Evolutionary conservation across 2,113 vertebrate genomes (phyloP).

Genomic region (Asarcornis scutulata): DNA sequence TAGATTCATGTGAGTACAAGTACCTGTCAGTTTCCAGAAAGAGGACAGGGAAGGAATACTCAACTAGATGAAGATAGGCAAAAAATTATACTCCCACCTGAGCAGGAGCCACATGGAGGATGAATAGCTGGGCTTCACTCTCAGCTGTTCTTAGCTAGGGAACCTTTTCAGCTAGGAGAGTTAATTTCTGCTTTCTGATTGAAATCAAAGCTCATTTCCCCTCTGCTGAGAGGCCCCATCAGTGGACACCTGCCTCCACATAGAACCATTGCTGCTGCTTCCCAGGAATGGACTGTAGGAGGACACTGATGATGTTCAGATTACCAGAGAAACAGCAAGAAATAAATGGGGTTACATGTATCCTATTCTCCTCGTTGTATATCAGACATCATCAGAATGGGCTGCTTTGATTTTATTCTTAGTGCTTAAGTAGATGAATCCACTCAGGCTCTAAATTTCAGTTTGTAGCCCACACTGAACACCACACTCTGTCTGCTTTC

Average conservation of each 20-base stretch:
- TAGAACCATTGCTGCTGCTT: neutral
- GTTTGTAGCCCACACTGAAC: neutral
- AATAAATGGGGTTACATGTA: neutral
- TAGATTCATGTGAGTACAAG: neutral
- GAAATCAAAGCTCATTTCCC: neutral
- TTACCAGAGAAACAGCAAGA: neutral
- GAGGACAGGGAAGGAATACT: neutral
- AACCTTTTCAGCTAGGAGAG: neutral
- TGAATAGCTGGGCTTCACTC: neutral
- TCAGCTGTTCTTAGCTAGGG: neutral
- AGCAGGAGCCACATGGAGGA: neutral
- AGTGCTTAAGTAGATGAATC: neutral
- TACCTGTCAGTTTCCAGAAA: neutral
- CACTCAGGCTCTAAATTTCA: neutral
- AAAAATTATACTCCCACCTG: neutral
- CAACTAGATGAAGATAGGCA: neutral
- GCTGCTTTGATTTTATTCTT: neutral
- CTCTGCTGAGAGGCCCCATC: neutral
- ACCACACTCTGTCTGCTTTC: neutral
- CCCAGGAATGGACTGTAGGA: neutral
- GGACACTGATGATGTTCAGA: neutral
- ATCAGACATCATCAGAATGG: neutral
- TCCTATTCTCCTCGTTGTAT: neutral
- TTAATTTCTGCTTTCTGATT: neutral
- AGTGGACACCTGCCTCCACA: neutral